Percentiles rank a stretch among this genome's conserved stretches.
Evolutionary conservation across 1,140 invertebrate genomes (phyloP).

Genomic region (Pomacea maculata): DNA sequence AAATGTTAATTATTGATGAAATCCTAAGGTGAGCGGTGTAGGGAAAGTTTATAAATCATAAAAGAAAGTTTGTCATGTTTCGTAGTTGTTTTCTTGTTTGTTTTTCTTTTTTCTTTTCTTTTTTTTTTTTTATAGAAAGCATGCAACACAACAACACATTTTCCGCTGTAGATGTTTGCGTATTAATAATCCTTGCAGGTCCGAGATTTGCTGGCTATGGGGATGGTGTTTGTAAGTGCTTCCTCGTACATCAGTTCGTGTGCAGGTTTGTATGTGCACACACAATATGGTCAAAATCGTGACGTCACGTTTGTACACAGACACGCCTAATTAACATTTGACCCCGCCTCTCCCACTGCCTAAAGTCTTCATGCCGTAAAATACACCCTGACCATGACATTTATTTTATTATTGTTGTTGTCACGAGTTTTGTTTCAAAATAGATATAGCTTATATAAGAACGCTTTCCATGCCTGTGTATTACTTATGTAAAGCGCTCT

Average conservation of each 20-base stretch:
- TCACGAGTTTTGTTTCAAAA: neutral
- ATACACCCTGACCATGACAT: neutral
- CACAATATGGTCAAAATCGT: neutral
- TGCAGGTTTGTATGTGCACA: neutral
- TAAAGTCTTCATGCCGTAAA: neutral
- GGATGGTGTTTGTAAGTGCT: neutral
- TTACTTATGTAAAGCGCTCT: no score
- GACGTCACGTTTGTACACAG: neutral
- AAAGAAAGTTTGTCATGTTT: no score
- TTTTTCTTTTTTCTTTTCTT: no score
- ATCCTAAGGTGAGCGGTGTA: no score
- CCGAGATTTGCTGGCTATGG: neutral
- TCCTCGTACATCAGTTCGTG: neutral
- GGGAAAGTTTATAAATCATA: no score
- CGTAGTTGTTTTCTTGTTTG: no score
- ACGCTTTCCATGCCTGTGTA: no score
- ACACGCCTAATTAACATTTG: neutral
- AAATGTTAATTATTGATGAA: no score
- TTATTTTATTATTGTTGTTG: neutral
- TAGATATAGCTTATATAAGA: neutral
- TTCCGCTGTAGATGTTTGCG: no score
- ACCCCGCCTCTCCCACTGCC: neutral
- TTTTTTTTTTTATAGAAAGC: no score
- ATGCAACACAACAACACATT: no score
- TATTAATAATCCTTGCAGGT: no score